Base-by-base conservation (phyloP, 1,140 invertebrate species). In the Steinernema feltiae region DNA sequence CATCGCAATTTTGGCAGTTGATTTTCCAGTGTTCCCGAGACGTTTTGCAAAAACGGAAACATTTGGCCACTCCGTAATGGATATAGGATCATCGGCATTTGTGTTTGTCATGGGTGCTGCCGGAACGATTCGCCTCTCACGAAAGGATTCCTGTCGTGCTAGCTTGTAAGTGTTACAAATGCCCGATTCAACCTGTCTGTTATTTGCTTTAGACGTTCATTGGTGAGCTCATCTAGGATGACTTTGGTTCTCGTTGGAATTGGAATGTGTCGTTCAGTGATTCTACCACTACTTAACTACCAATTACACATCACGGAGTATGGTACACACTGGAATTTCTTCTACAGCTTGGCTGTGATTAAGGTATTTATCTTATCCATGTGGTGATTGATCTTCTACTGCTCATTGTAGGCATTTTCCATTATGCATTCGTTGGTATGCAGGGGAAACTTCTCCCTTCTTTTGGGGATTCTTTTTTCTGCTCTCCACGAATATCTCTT, bases 261-360 rank as follows among this genome's bases (percentile, higher is more conserved):
- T 15, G 72, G 72, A 32, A 18, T 73, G 31, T 24, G 1, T 18
- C 1, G 72, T 24, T 70, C 72, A 7, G n/a, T 73, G 17, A 27
- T 73, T 46, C 72, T 73, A 15, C 27, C 72, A 15, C 77, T 82
- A 63, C 76, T 84, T 0, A 90, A 92, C 74, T 97, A 98, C 87
- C 92, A 94, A 72, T 91, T 92, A 83, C 92, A 94, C 87, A 90
- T 93, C 0, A 90, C 91, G 1, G 95, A 98, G 85, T 98, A 98
- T 89, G 95, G 95, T 0, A 89, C 92, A 2, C 94, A 97, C 87
- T 95, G 94, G 93, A 98, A 98, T 87, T 98, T 98, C 86, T 97
- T 97, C 85, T 91, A 95, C 75, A 97, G 94, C 0, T 86, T 97
- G 46, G 93, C 92, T 21, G 87, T 91, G 41, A 91, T 93, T 2